Base-by-base conservation (phyloP, 2,113 vertebrate genomes). In the Salvator merianae region DNA sequence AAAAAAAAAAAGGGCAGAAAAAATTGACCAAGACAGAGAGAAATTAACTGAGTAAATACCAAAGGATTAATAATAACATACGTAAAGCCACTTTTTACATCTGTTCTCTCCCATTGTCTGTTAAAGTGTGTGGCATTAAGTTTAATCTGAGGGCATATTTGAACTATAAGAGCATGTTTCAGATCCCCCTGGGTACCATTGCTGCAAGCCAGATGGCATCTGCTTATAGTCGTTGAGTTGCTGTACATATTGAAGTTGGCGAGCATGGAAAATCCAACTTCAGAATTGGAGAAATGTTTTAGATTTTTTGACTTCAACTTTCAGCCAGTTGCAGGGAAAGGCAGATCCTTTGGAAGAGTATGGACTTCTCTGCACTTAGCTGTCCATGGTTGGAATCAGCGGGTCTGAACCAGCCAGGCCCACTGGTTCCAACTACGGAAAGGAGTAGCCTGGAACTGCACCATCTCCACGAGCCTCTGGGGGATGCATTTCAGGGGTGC, bases 11-110 rank as follows among this genome's bases (percentile, higher is more conserved):
- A 4, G 74, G 16, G 66, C 32, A 32, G 70, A 43, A 77, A 75
- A 79, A 65, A 55, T 89, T 90, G 77, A 55, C 38, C 83, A 65
- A 90, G 84, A 82, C 65, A 68, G n/a, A 72, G 84, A 88, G 82
- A 88, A 81, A 82, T 36, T 89, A 93, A 87, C 87, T 87, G 78
- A 93, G 85, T 91, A 88, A 91, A 73, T 85, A 88, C 18, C 20
- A 75, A 82, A 85, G 20, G 82, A 86, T 92, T 90, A 90, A 86
- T 94, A 92, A 89, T 87, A 2, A 79, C 84, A 86, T 84, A 75
- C 20, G 79, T 86, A 2, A 71, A 83, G n/a, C 38, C 74, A 70
- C 88, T 92, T 71, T 90, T 89, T 91, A 53, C 63, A 81, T 86
- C 69, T 87, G 50, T 83, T 90, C 71, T 85, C 73, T 73, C 47